Percentiles rank a stretch among this genome's conserved stretches.
Conservation (phyloP, 2,113 vertebrate genomes). For the Aptenodytes forsteri region DNA sequence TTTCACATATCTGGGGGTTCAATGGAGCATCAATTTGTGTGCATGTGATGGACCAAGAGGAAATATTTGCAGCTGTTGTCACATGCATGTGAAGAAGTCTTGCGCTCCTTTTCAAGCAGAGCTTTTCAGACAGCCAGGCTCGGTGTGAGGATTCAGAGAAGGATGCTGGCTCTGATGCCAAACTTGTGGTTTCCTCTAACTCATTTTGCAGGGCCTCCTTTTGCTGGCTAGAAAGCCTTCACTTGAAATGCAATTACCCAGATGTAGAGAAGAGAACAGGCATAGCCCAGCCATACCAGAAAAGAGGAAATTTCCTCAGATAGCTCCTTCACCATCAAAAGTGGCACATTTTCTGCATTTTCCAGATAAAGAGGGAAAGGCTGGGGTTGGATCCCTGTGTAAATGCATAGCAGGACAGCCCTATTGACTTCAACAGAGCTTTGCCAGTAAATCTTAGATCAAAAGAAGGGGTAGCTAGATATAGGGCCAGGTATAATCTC, state of each 20-base stretch:
- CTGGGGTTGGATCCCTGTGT: background rate
- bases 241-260: conserved; percentile 43
- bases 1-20: background rate
- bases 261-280: background rate
- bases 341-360: background rate
- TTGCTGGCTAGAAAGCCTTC: conserved; percentile 43
- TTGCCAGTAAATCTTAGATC: background rate
- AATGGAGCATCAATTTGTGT: background rate
- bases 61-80: conserved; percentile 21
- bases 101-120: background rate
- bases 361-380: background rate
- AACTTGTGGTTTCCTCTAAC: conserved; percentile 64
- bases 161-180: conserved; percentile 47
- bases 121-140: conserved; percentile 45
- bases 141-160: background rate
- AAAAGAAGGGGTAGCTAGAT: background rate
- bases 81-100: background rate
- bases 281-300: background rate
- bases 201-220: conserved; percentile 57
- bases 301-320: conserved; percentile 16
- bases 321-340: background rate
- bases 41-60: background rate
- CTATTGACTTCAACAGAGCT: background rate
- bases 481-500: background rate
- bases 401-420: background rate